phyloP scores from a whole-genome alignment of 1,140 invertebrate genomes.

The Nylanderia fulva region DNA sequence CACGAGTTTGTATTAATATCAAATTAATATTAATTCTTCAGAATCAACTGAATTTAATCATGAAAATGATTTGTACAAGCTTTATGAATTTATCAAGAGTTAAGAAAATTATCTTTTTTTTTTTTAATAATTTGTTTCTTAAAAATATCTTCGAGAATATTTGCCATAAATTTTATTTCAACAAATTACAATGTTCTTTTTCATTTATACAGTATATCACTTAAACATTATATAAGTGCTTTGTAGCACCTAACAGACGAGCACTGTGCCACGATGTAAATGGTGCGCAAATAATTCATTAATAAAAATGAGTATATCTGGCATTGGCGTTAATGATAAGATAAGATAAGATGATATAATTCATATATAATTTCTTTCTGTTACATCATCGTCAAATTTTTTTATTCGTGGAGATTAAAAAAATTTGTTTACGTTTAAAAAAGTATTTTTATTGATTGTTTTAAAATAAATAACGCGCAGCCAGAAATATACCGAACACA shows the following conservation, averaged over 20 bases:
- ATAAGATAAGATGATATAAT: neutral
- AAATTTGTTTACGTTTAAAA: neutral
- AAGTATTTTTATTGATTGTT: neutral
- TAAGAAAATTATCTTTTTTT: neutral
- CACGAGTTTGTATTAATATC: neutral
- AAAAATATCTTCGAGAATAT: neutral
- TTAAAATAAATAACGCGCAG: neutral
- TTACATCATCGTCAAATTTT: neutral
- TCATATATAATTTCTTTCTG: neutral
- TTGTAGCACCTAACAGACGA: neutral
- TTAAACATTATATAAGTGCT: constrained; percentile 20
- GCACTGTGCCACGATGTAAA: neutral
- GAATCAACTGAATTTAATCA: neutral
- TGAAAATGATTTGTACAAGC: too few species aligned
- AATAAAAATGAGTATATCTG: neutral
- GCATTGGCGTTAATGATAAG: neutral
- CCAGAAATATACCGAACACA: neutral
- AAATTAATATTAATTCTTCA: neutral
- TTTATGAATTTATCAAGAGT: neutral
- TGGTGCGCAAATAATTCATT: neutral
- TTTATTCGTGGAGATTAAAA: neutral
- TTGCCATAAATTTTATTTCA: constrained; percentile 42
- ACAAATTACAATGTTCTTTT: constrained; percentile 34
- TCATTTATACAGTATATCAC: constrained; percentile 15
- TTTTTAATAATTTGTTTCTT: neutral